Percentiles rank a stretch among this genome's conserved stretches.
Evolutionary conservation across 1,140 invertebrate genomes (phyloP).

Genomic region (Saccostrea echinata): DNA sequence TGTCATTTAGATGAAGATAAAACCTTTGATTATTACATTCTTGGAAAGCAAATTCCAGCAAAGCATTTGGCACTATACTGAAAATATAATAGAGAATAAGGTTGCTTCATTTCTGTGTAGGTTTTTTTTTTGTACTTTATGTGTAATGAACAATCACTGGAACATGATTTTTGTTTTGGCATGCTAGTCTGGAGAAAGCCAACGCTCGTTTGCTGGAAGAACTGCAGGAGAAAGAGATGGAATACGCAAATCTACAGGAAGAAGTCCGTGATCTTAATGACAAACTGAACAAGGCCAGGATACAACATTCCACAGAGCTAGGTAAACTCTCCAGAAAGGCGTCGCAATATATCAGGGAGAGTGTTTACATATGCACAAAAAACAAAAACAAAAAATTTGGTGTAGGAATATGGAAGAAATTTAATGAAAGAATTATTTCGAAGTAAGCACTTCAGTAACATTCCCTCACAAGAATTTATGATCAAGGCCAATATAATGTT

Average conservation of each 20-base stretch:
- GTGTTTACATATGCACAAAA: neutral
- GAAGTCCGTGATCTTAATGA: conserved; percentile 70
- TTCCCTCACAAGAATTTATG: too few relatives aligned
- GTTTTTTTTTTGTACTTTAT: neutral
- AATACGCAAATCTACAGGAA: conserved; percentile 70
- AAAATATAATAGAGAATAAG: neutral
- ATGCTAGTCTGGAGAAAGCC: conserved; percentile 72
- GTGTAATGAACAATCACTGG: neutral
- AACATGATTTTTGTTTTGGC: neutral
- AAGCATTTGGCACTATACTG: neutral
- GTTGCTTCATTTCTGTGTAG: too few relatives aligned
- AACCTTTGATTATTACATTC: neutral
- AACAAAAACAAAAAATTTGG: neutral
- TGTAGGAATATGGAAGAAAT: neutral
- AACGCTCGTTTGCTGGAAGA: conserved; percentile 70
- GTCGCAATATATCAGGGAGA: neutral
- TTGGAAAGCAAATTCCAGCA: neutral
- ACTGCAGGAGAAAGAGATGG: conserved; percentile 69
- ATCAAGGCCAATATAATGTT: too few relatives aligned
- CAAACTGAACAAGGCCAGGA: conserved; percentile 70
- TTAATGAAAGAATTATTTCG: too few relatives aligned
- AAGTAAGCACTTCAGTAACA: too few relatives aligned
- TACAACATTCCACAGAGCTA: conserved; percentile 71
- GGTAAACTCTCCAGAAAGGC: conserved; percentile 51
- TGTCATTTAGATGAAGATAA: conserved; percentile 10